Base-by-base conservation (phyloP, 2,113 vertebrate species). In the Scartelaos histophorus region DNA sequence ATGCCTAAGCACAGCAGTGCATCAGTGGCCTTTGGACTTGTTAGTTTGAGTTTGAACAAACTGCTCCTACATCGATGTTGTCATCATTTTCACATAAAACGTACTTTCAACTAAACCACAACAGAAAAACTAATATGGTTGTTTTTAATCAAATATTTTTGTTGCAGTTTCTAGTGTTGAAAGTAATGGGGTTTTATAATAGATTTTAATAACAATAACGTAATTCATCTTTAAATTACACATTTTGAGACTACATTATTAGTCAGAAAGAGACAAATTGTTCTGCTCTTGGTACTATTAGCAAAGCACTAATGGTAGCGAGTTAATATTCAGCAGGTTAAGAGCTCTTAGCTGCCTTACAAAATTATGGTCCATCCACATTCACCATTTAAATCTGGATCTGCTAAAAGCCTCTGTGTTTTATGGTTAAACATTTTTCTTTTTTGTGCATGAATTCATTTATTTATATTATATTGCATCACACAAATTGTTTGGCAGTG, bases 331-430 rank as follows among this genome's bases (percentile, higher is more conserved):
- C 62, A 70, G 74, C 68, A 73, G 74, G 70, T 79, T 92, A 91
- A 91, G 90, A 90, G 86, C 86, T 80, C 80, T 88, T 85, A 81
- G 74, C 83, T 81, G 80, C 80, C 87, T 91, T 88, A 91, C 87
- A 88, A 91, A 84, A 92, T 92, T 89, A 89, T 70, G 73, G 84
- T 67, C 84, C 85, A 92, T 92, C 91, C 84, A 85, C 80, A 76
- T 80, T 86, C 88, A 87, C 89, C 84, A 92, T 91, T 92, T 91
- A 90, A 92, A 90, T 89, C 88, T 85, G 81, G 13, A 82, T 71
- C 84, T 80, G 85, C 89, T 91, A 92, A 92, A 92, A 92, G 91
- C 89, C 84, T 84, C 83, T 88, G 74, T 82, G 83, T 84, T 87
- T 90, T 82, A 25, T 15, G 13, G 12, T 25, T 25, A 15, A 24